Percentiles rank a stretch among this genome's conserved stretches.
Conservation (phyloP, 2,113 vertebrate species). For the Misgurnus mizolepis region DNA sequence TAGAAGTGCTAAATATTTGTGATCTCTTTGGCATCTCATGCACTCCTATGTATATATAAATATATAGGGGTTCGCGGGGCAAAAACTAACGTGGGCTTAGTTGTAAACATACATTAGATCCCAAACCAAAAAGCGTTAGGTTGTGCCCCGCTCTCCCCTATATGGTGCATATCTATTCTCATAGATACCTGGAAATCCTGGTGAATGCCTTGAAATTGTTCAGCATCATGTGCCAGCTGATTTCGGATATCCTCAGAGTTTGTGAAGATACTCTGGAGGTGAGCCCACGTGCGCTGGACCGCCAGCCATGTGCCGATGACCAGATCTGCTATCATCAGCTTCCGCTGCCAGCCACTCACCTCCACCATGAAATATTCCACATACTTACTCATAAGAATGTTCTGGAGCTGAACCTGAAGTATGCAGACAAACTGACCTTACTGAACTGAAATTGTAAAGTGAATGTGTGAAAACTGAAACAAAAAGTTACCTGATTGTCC, state of each 20-base stretch:
- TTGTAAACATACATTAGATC: too few species aligned
- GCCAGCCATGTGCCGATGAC: conserved; percentile 80
- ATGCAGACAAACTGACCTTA: background rate
- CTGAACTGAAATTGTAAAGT: background rate
- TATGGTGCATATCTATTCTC: too few species aligned
- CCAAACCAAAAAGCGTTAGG: too few species aligned
- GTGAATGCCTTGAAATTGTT: conserved; percentile 77
- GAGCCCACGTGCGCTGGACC: conserved; percentile 81
- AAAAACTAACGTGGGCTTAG: too few species aligned
- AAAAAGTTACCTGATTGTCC: conserved; percentile 70
- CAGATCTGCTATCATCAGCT: conserved; percentile 76
- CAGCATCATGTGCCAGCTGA: conserved; percentile 78
- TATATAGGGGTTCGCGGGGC: too few species aligned
- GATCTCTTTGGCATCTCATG: background rate
- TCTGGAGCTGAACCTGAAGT: conserved; percentile 76
- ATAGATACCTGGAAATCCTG: conserved; percentile 76
- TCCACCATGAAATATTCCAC: conserved; percentile 81
- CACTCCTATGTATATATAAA: too few species aligned
- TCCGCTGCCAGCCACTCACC: conserved; percentile 80
- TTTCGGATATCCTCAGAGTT: conserved; percentile 81
- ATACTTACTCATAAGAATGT: conserved; percentile 83
- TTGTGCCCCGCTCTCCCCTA: too few species aligned
- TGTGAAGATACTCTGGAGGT: conserved; percentile 82
- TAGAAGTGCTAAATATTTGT: background rate
- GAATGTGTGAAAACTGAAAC: background rate